A percentile compares a stretch with the other conserved stretches of the same genome.
phyloP scores from a whole-genome alignment of 1,140 invertebrate genomes.

The Meloidogyne floridensis region DNA sequence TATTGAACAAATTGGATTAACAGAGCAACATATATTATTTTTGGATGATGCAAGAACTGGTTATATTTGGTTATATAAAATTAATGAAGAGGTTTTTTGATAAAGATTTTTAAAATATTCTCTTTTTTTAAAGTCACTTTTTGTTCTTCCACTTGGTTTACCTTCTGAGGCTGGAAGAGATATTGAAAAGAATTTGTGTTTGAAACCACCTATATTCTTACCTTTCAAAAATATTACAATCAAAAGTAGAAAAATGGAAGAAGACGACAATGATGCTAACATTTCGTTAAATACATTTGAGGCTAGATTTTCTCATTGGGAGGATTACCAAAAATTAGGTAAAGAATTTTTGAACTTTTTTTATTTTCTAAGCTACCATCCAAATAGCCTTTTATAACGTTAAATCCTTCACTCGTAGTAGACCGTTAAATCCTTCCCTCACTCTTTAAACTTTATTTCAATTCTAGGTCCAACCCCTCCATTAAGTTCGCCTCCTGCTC shows the following conservation, averaged over 20 bases:
- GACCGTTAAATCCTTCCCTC: too few relatives aligned
- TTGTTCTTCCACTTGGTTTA: not conserved
- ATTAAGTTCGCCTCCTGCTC: not conserved
- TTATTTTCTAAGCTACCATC: not conserved
- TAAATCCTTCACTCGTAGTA: too few relatives aligned
- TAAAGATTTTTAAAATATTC: not conserved
- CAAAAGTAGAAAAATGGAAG: not conserved
- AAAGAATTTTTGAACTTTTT: not conserved
- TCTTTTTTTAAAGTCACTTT: not conserved
- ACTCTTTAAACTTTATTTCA: not conserved
- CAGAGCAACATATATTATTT: constrained; percentile 2
- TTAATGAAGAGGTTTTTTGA: not conserved
- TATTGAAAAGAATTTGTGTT: not conserved
- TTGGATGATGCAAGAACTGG: not conserved
- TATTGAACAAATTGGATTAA: not conserved
- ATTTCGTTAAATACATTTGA: not conserved
- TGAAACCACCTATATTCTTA: not conserved
- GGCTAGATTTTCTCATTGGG: constrained; percentile 22
- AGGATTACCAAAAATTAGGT: constrained; percentile 11
- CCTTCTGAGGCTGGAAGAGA: not conserved
- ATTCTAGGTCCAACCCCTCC: not conserved
- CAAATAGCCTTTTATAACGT: too few relatives aligned
- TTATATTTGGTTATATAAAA: constrained; percentile 7
- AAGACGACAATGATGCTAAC: not conserved
- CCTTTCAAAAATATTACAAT: not conserved